Conservation (phyloP, 2,888 invertebrate species). For the Tiphia femorata region DNA sequence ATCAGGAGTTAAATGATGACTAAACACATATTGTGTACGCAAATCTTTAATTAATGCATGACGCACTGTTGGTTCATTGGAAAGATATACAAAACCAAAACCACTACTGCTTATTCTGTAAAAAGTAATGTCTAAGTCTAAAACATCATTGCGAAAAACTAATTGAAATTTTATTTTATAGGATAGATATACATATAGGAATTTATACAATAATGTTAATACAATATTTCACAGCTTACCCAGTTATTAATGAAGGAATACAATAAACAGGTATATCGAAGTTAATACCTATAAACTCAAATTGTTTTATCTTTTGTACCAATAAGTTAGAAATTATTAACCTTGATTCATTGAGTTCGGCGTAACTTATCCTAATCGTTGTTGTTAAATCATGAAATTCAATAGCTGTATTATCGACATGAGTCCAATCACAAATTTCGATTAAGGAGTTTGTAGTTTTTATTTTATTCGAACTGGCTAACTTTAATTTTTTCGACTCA, state of each 20-base stretch:
- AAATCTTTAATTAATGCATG: constrained; percentile 32
- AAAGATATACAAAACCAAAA: constrained; percentile 50
- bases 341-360: constrained; percentile 29
- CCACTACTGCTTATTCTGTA: constrained; percentile 20
- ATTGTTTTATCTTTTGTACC: constrained; percentile 15
- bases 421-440: constrained; percentile 38
- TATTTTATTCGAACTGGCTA: not conserved
- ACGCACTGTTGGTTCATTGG: constrained; percentile 13
- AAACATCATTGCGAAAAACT: no score
- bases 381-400: constrained; percentile 46
- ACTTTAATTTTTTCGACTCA: not conserved
- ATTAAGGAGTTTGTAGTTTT: constrained; percentile 25
- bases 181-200: no score
- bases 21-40: constrained; percentile 46
- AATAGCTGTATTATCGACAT: constrained; percentile 39
- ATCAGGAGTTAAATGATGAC: constrained; percentile 10
- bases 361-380: constrained; percentile 38
- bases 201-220: not conserved
- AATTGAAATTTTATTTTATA: not conserved
- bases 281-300: constrained; percentile 54
- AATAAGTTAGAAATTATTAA: constrained; percentile 30
- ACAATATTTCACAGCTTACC: constrained; percentile 40
- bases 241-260: constrained; percentile 53
- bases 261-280: constrained; percentile 43
- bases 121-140: constrained; percentile 8